Evolutionary conservation across 2,797 vertebrate genomes (phyloP).

Genomic region (Lepilemur septentrionalis): DNA sequence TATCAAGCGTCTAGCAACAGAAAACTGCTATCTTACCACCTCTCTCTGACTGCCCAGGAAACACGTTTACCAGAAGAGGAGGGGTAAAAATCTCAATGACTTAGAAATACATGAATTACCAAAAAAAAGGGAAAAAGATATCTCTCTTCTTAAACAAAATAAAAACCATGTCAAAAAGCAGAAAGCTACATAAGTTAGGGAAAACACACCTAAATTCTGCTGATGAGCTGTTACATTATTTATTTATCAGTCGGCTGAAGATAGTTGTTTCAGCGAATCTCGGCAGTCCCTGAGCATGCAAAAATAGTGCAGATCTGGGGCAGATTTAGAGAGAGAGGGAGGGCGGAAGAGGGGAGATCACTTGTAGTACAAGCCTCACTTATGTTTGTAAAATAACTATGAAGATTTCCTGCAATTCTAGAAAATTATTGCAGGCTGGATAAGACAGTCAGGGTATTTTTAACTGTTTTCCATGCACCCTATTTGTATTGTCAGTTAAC

Average conservation of each 20-base stretch:
- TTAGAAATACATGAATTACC: conserved; percentile 9
- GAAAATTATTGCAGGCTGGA: neutral
- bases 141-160: conserved; percentile 9
- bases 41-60: neutral
- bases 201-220: neutral
- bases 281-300: neutral
- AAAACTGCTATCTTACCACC: neutral
- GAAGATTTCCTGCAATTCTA: neutral
- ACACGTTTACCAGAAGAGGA: neutral
- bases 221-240: neutral
- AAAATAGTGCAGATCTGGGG: conserved; percentile 26
- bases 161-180: neutral
- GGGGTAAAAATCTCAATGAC: neutral
- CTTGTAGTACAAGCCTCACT: neutral
- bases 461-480: neutral
- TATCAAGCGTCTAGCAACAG: conserved; percentile 5
- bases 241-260: neutral
- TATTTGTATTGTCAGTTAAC: conserved; percentile 58
- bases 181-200: neutral
- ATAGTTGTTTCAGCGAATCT: neutral
- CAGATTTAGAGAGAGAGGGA: neutral
- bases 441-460: neutral
- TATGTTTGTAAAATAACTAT: neutral
- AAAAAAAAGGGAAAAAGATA: neutral
- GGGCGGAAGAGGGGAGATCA: neutral